phyloP scores from a whole-genome alignment of 2,113 vertebrate genomes.

The Erpornis zantholeuca region DNA sequence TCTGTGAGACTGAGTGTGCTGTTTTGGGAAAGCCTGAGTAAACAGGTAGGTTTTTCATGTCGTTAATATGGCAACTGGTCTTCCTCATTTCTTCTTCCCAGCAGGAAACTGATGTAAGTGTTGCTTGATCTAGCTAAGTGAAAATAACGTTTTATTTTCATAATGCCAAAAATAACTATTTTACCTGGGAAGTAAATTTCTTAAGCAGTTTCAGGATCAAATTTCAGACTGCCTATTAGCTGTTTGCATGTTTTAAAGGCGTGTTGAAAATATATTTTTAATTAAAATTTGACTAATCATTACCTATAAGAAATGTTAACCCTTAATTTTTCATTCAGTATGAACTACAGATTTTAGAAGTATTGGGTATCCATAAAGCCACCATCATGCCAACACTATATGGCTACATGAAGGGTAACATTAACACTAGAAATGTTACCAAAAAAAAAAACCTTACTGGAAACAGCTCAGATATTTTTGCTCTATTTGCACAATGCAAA shows the following conservation, averaged over 20 bases:
- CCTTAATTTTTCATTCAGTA: background rate
- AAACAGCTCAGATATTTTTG: constrained; percentile 39
- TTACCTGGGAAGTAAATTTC: background rate
- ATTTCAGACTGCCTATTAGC: background rate
- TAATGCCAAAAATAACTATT: background rate
- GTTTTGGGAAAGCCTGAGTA: background rate
- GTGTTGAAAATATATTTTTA: background rate
- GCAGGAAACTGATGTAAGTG: background rate
- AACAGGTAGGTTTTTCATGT: background rate
- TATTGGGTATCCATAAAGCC: background rate
- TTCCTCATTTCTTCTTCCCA: background rate
- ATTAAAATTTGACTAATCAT: background rate
- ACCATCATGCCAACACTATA: background rate
- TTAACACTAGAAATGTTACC: background rate
- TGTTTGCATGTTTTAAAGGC: background rate
- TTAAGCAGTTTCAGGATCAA: background rate
- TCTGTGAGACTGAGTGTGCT: background rate
- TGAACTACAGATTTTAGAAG: background rate
- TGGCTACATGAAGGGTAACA: background rate
- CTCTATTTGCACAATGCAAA: constrained; percentile 57
- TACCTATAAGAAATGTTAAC: background rate
- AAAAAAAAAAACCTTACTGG: background rate
- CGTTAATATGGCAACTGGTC: background rate
- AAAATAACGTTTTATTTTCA: background rate
- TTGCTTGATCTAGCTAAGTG: background rate